phyloP scores from a whole-genome alignment of 2,113 vertebrate genomes.

The Ondatra zibethicus region DNA sequence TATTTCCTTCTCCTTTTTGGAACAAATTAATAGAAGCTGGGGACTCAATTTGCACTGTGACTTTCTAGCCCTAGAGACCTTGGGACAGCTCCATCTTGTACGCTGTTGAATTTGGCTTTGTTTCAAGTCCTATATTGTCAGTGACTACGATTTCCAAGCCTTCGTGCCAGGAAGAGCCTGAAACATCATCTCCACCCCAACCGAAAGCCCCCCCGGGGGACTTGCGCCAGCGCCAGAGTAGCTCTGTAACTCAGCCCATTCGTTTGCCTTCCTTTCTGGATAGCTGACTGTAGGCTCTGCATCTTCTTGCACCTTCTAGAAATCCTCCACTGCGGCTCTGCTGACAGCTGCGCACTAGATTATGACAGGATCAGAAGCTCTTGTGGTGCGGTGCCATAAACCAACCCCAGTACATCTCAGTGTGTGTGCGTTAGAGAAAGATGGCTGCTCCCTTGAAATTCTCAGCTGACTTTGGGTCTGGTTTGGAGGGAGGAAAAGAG shows the following conservation, averaged over 20 bases:
- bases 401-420: background rate
- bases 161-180: background rate
- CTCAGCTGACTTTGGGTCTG: background rate
- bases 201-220: background rate
- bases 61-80: background rate
- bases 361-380: slow-evolving; percentile 8
- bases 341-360: slow-evolving; percentile 1
- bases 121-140: slow-evolving; percentile 9
- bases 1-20: slow-evolving; percentile 44
- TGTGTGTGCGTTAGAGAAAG: background rate
- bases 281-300: background rate
- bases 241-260: slow-evolving; percentile 5
- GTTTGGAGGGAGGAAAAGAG: background rate
- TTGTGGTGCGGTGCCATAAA: background rate
- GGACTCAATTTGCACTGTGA: background rate
- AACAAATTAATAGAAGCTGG: background rate
- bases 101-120: slow-evolving; percentile 1
- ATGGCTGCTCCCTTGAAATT: background rate
- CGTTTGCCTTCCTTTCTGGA: background rate
- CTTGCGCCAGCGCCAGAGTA: background rate
- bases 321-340: background rate
- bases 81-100: background rate
- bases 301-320: background rate
- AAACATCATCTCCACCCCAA: background rate
- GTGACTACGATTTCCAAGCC: background rate